A percentile compares a stretch with the other conserved stretches of the same genome.
Evolutionary conservation across 64 coral and sea anemone genomes (phyloP).

Genomic region (Montipora capricornis): DNA sequence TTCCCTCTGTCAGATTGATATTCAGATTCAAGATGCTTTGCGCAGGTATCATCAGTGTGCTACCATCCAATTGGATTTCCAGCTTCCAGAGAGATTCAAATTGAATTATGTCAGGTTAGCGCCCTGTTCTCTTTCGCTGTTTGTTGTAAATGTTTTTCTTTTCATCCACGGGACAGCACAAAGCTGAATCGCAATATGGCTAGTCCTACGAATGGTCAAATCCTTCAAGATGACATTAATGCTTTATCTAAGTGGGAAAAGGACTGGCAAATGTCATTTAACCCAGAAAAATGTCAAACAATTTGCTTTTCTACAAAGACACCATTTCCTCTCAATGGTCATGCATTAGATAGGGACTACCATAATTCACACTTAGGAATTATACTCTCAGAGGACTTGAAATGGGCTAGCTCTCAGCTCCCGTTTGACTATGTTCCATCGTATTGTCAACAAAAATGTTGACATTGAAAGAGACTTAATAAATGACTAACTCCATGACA

Average conservation of each 20-base stretch:
- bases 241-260: too few species aligned
- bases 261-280: not conserved
- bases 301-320: not conserved
- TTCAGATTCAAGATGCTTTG: slow-evolving; percentile 94
- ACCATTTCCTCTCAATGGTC: not conserved
- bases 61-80: slow-evolving; percentile 98
- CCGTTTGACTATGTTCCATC: too few species aligned
- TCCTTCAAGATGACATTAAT: too few species aligned
- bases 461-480: too few species aligned
- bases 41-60: slow-evolving; percentile 97
- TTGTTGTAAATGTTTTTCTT: not conserved
- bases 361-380: not conserved
- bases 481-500: too few species aligned
- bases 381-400: not conserved
- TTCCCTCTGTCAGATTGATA: slow-evolving; percentile 82
- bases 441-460: too few species aligned
- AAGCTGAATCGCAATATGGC: too few species aligned
- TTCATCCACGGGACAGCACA: not conserved
- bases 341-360: not conserved
- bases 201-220: too few species aligned
- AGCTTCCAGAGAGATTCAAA: slow-evolving; percentile 97
- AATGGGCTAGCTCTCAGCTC: not conserved
- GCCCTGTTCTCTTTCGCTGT: not conserved
- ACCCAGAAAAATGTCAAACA: not conserved
- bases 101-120: slow-evolving; percentile 85